Conservation (phyloP, 2,113 vertebrate genomes). For the Morone saxatilis region DNA sequence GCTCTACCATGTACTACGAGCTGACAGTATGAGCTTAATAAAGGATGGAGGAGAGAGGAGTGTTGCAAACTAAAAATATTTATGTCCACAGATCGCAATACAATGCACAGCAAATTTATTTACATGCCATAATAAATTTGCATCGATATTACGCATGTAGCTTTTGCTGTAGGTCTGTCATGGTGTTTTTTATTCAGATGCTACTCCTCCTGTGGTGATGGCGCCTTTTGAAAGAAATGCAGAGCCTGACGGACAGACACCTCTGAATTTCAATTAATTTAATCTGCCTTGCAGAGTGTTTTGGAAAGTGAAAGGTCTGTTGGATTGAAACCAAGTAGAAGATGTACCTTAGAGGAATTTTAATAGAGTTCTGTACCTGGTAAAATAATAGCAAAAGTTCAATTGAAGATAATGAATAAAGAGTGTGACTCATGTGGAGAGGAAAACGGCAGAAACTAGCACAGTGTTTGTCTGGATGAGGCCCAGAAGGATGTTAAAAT, state of each 20-base stretch:
- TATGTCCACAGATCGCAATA: neutral
- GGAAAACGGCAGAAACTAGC: neutral
- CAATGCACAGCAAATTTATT: conserved; percentile 2
- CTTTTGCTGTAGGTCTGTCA: neutral
- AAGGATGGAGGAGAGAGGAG: neutral
- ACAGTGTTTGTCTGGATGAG: neutral
- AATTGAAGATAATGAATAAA: conserved; percentile 7
- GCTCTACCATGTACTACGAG: neutral
- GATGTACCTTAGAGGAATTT: neutral
- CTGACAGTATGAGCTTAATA: neutral
- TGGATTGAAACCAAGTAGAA: conserved; percentile 7
- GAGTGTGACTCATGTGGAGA: neutral
- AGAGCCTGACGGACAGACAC: conserved; percentile 5
- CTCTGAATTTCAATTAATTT: conserved; percentile 38
- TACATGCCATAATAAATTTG: neutral
- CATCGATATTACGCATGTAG: neutral
- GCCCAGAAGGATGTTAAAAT: conserved; percentile 38
- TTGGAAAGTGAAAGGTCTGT: conserved; percentile 20
- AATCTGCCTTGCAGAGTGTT: conserved; percentile 13
- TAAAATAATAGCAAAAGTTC: conserved; percentile 3
- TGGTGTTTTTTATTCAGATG: neutral
- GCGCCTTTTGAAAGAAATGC: neutral
- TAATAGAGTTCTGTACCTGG: neutral
- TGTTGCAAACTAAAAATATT: neutral
- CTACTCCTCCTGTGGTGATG: neutral